Percentiles rank a stretch among this genome's conserved stretches.
Conservation (phyloP, 2,113 vertebrate genomes). For the Hypomesus transpacificus region DNA sequence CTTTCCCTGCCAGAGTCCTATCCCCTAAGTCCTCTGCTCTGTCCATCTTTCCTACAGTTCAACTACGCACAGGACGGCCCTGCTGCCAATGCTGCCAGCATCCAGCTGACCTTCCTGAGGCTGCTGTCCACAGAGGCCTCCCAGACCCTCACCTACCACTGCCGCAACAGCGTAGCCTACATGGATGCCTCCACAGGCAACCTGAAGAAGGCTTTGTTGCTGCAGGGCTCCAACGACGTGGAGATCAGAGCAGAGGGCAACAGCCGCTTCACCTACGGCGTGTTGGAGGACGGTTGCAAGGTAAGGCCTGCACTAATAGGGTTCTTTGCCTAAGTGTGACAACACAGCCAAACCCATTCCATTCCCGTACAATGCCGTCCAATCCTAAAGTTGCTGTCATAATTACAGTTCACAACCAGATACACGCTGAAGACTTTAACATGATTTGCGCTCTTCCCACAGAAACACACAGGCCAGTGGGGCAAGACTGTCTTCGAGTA, state of each 20-base stretch:
- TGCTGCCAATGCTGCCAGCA: slow-evolving; percentile 76
- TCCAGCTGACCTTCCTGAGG: slow-evolving; percentile 96
- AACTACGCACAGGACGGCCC: slow-evolving; percentile 86
- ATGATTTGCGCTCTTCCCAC: slow-evolving; percentile 33
- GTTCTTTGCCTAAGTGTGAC: no score
- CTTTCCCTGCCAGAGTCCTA: background rate
- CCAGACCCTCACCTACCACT: slow-evolving; percentile 98
- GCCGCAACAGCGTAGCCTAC: slow-evolving; percentile 97
- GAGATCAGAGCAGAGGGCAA: slow-evolving; percentile 97
- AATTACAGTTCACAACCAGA: background rate
- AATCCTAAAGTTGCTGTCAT: background rate
- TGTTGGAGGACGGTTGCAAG: slow-evolving; percentile 93
- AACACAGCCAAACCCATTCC: no score
- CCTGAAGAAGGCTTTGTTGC: slow-evolving; percentile 91
- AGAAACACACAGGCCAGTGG: slow-evolving; percentile 97
- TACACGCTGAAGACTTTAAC: no score
- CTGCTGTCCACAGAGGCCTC: slow-evolving; percentile 91
- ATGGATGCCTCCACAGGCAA: slow-evolving; percentile 87
- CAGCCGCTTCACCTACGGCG: slow-evolving; percentile 93
- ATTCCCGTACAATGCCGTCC: no score
- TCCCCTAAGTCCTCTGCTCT: background rate
- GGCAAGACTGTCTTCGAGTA: slow-evolving; percentile 95
- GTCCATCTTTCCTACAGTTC: slow-evolving; percentile 72
- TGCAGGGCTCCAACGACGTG: slow-evolving; percentile 95
- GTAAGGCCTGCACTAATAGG: slow-evolving; percentile 61